These are phyloP conservation scores for Sebastes flavidus DNA, from an alignment of 2,797 vertebrate species.

Conservation along the genomic window DNA sequence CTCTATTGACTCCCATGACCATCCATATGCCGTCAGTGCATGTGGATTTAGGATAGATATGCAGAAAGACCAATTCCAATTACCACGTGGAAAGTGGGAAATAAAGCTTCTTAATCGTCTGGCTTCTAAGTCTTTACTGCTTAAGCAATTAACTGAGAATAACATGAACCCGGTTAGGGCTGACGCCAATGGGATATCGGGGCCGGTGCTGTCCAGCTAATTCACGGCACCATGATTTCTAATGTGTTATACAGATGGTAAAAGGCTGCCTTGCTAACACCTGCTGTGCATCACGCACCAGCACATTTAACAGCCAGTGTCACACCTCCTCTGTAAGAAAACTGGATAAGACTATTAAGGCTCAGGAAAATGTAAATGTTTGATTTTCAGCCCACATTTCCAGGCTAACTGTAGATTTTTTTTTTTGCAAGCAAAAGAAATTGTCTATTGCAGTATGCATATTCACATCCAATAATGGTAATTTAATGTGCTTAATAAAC, in stretches of 20 bases:
- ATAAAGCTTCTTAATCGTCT: background rate
- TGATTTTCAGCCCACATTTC: conserved; percentile 5
- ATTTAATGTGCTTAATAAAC: background rate
- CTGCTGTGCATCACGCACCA: conserved; percentile 43
- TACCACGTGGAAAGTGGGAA: background rate
- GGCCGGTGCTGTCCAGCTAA: conserved; percentile 22
- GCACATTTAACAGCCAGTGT: conserved; percentile 52
- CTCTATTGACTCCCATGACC: background rate
- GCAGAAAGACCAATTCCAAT: conserved; percentile 2
- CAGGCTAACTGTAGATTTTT: background rate
- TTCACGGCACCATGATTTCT: conserved; percentile 13
- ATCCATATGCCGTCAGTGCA: background rate
- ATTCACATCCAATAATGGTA: background rate
- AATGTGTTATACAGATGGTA: conserved; percentile 61
- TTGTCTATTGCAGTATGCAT: background rate
- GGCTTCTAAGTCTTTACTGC: background rate
- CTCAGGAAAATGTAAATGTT: conserved; percentile 25
- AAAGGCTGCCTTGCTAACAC: conserved; percentile 54
- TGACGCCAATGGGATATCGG: background rate
- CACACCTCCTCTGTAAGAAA: conserved; percentile 43
- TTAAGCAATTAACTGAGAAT: conserved; percentile 8
- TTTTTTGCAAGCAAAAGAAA: background rate
- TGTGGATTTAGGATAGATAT: background rate
- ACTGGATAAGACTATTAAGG: conserved; percentile 11
- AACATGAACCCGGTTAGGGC: conserved; percentile 2